Conservation (phyloP, 1,140 invertebrate genomes). For the Agrypnia vestita region DNA sequence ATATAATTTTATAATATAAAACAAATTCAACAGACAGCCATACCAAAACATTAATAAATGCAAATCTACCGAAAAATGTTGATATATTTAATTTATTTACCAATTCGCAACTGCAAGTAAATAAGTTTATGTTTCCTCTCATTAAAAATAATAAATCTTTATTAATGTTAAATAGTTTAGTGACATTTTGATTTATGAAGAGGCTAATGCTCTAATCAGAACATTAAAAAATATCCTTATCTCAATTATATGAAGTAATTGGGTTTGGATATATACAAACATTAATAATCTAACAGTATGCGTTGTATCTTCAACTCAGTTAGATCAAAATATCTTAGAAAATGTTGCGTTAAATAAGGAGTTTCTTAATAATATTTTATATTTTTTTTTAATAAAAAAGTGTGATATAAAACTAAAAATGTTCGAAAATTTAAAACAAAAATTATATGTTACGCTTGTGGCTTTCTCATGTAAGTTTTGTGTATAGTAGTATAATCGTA, state of each 20-base stretch:
- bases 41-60: no score
- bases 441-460: conserved; percentile 47
- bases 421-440: conserved; percentile 35
- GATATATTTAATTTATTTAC: no score
- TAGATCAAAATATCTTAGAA: no score
- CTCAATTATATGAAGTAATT: not conserved
- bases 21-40: no score
- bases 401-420: conserved; percentile 24
- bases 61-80: no score
- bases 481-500: no score
- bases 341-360: not conserved
- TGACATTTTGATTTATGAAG: not conserved
- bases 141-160: no score
- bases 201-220: not conserved
- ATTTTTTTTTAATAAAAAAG: no score
- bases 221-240: not conserved
- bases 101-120: no score
- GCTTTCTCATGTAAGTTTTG: conserved; percentile 50
- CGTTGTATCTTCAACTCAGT: not conserved
- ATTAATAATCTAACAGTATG: conserved; percentile 1
- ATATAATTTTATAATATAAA: no score
- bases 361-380: not conserved
- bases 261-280: not conserved
- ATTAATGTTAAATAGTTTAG: no score
- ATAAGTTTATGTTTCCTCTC: no score